Conservation (phyloP, 2,113 vertebrate genomes). For the Elephantulus edwardii region DNA sequence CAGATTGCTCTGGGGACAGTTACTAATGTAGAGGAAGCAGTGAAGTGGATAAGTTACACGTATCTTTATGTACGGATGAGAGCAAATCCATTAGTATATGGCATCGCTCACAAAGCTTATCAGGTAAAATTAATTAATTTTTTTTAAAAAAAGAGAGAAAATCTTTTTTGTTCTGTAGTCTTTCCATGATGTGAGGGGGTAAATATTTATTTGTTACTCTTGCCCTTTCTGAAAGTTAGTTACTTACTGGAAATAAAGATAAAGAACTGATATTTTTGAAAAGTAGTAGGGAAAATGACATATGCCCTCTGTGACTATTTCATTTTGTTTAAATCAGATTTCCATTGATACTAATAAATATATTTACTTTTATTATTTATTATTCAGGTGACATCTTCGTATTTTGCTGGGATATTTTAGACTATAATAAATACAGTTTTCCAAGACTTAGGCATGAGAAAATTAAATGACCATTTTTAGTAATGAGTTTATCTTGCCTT, state of each 20-base stretch:
- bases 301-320: slow-evolving; percentile 64
- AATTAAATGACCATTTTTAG: not conserved
- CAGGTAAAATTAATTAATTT: slow-evolving; percentile 90
- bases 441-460: not conserved
- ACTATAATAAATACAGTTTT: slow-evolving; percentile 55
- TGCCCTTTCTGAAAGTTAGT: slow-evolving; percentile 79
- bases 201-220: slow-evolving; percentile 87
- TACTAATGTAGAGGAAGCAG: slow-evolving; percentile 97
- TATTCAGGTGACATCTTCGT: too few species aligned
- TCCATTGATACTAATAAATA: not conserved
- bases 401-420: slow-evolving; percentile 28
- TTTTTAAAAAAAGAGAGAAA: slow-evolving; percentile 60
- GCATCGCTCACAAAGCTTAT: slow-evolving; percentile 96
- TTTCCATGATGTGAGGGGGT: slow-evolving; percentile 82
- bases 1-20: slow-evolving; percentile 97
- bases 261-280: slow-evolving; percentile 66
- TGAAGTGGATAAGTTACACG: slow-evolving; percentile 99
- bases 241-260: slow-evolving; percentile 72
- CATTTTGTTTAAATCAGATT: slow-evolving; percentile 34
- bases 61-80: slow-evolving; percentile 99
- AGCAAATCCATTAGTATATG: slow-evolving; percentile 97
- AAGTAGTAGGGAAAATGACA: slow-evolving; percentile 58
- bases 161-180: slow-evolving; percentile 79
- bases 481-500: not conserved
- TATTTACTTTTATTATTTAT: not conserved